Base-by-base conservation (phyloP, 2,888 invertebrate species). In the Polymixis lichenea region DNA sequence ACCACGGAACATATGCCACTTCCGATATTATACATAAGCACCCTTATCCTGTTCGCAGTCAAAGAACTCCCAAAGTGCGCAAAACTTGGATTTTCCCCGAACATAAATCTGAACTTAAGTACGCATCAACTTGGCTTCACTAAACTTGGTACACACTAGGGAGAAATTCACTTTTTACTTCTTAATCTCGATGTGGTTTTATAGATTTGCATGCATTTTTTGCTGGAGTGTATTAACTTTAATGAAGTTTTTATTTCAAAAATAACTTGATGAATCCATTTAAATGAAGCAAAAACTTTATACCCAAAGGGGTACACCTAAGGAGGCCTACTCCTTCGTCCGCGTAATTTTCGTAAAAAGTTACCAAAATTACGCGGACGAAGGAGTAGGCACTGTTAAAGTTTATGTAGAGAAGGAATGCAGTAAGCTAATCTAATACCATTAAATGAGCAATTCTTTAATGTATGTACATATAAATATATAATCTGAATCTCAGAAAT, bases 71-170 rank as follows among this genome's bases (percentile, higher is more conserved):
- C 65, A 66, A 80, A 82, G 79, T 82, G 83, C 61, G 83, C 77
- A 80, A 62, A 85, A 85, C 84, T 86, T 85, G 70, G 62, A 66
- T 85, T 84, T 87, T 78, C 85, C 78, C 38, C 38, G 72, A 81
- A 78, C 85, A 87, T 84, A 79, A 87, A 84, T 84, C 78, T 69
- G 69, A 85, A 87, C 78, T 85, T 75, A 64, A 77, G 61, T 72
- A 83, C 81, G 73, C 81, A 83, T 84, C 84, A 86, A 86, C 66
- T 87, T 80, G 68, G 55, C 83, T 76, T 77, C 76, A 72, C 43
- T 56, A 60, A 75, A 81, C 65, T 84, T 84, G 28, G 55, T 62
- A 69, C 69, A 77, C 56, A 51, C n/a, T 51, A 43, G 49, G 51
- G 60, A 49, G 13, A 62, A 72, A 83, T 51, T 72, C 69, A 75